These are phyloP conservation scores for Margaritifera margaritifera DNA, from an alignment of 2,888 invertebrate genomes.

Conservation along the genomic window DNA sequence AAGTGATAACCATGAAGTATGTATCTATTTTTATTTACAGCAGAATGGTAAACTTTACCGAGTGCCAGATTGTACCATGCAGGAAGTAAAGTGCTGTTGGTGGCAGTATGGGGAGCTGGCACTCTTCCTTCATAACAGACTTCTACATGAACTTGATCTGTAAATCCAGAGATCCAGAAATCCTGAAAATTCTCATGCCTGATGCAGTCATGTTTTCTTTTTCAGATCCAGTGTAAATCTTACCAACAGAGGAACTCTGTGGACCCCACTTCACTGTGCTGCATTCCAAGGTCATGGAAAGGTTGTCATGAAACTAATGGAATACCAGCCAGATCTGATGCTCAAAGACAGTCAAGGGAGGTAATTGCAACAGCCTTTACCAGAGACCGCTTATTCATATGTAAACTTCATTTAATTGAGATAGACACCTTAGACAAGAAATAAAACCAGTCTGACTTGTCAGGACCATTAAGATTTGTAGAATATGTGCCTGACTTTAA, in stretches of 20 bases:
- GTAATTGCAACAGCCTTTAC: constrained; percentile 28
- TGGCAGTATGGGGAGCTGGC: too few relatives aligned
- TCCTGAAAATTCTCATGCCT: background rate
- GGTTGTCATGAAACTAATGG: constrained; percentile 68
- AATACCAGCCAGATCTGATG: constrained; percentile 55
- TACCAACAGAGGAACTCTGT: constrained; percentile 63
- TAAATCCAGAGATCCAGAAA: background rate
- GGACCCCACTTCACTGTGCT: constrained; percentile 70
- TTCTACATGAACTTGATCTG: background rate
- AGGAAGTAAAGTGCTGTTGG: too few relatives aligned
- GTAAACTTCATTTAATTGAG: too few relatives aligned
- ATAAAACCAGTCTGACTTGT: too few relatives aligned
- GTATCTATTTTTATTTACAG: background rate
- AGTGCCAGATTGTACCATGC: background rate
- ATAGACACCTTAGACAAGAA: too few relatives aligned
- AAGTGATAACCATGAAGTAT: background rate
- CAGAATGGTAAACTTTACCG: background rate
- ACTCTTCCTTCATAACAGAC: too few relatives aligned
- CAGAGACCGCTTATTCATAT: too few relatives aligned
- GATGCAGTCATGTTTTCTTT: constrained; percentile 12
- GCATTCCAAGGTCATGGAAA: constrained; percentile 70
- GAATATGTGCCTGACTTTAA: too few relatives aligned
- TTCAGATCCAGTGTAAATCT: constrained; percentile 64
- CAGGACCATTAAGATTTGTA: too few relatives aligned
- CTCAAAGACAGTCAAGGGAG: constrained; percentile 61